Percentiles rank a stretch among this genome's conserved stretches.
Conservation (phyloP, 2,113 vertebrate genomes). For the Steatornis caripensis region DNA sequence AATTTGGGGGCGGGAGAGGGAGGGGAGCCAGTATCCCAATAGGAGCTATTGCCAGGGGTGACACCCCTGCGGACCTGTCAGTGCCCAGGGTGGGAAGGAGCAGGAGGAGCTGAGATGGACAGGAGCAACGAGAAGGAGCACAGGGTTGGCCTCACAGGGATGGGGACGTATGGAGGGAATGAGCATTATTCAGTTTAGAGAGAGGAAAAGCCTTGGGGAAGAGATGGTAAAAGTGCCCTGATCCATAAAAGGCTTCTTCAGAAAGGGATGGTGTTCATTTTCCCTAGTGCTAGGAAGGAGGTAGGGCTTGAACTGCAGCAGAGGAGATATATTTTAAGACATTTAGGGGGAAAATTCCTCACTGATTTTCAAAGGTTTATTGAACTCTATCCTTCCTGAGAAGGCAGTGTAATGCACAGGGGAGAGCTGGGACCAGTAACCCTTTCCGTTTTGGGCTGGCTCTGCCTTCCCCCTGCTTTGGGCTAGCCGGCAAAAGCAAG, state of each 20-base stretch:
- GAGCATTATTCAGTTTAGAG: background rate
- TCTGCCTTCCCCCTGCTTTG: background rate
- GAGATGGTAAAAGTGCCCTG: background rate
- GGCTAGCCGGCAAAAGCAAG: background rate
- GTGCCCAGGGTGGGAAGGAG: background rate
- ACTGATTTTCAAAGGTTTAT: background rate
- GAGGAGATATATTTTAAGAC: background rate
- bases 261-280: background rate
- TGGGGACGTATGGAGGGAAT: fast-evolving
- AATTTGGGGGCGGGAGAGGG: no score
- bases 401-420: background rate
- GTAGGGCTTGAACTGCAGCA: background rate
- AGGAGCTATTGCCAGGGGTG: background rate
- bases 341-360: background rate
- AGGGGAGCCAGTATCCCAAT: background rate
- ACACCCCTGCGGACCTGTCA: background rate
- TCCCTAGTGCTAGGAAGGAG: background rate
- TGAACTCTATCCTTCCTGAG: background rate
- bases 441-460: background rate
- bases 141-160: background rate
- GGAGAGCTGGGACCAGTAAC: background rate
- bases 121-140: background rate
- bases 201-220: background rate
- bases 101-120: background rate
- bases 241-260: background rate